phyloP scores from a whole-genome alignment of 2,888 invertebrate genomes.

The Tinea pellionella region DNA sequence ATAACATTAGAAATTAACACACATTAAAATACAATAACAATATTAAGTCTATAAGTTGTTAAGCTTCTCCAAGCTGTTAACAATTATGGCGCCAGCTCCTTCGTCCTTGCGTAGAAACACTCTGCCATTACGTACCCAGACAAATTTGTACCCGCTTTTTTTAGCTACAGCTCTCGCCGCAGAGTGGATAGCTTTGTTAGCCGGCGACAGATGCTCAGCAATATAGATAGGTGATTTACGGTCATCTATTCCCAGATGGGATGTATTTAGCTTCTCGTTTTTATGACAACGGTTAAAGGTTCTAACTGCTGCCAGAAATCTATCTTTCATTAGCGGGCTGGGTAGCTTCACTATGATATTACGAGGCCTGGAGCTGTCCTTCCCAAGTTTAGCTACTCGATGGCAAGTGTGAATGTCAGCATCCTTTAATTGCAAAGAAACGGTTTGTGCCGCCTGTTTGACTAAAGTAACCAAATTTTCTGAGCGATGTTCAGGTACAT shows the following conservation, averaged over 20 bases:
- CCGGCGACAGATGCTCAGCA: conserved; percentile 21
- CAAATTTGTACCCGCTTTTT: conserved; percentile 18
- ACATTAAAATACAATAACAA: neutral
- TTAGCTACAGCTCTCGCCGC: conserved; percentile 18
- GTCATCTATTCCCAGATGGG: conserved; percentile 16
- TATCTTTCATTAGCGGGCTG: neutral
- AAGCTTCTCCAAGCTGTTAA: conserved; percentile 13
- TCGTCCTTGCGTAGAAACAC: conserved; percentile 20
- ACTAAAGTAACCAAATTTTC: neutral
- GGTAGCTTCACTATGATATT: conserved; percentile 12
- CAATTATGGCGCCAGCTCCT: conserved; percentile 15
- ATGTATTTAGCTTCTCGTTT: conserved; percentile 17
- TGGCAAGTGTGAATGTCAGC: neutral
- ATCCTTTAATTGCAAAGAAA: neutral
- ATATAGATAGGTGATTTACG: conserved; percentile 19
- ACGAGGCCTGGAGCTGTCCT: conserved; percentile 6
- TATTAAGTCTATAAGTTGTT: neutral
- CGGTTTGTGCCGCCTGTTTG: neutral
- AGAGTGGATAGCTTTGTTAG: conserved; percentile 20
- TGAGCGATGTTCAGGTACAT: neutral
- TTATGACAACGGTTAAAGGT: conserved; percentile 18
- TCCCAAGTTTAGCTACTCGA: conserved; percentile 6
- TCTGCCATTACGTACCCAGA: conserved; percentile 18
- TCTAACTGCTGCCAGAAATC: conserved; percentile 14
- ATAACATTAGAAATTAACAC: too few species aligned